A percentile compares a stretch with the other conserved stretches of the same genome.
Conservation (phyloP, 2,888 invertebrate genomes). For the Heliconius sara region DNA sequence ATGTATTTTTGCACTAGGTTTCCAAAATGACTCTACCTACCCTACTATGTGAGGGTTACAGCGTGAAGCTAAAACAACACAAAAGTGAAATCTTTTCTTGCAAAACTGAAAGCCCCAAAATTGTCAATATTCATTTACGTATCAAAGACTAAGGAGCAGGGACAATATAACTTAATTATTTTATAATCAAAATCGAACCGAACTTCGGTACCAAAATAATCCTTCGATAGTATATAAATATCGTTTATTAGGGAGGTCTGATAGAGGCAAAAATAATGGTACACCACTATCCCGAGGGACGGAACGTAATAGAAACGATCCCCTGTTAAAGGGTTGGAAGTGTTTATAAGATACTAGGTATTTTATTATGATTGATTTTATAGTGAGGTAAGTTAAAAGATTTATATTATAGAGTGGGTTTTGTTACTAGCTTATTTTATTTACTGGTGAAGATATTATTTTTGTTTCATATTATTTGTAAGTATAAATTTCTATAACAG, state of each 20-base stretch:
- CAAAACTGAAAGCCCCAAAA: background rate
- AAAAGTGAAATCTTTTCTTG: too few relatives aligned
- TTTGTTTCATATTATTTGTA: background rate
- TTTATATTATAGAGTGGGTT: background rate
- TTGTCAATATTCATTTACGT: constrained; percentile 10
- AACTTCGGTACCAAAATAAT: constrained; percentile 31
- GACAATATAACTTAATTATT: constrained; percentile 31
- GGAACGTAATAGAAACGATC: constrained; percentile 50
- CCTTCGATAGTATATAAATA: constrained; percentile 48
- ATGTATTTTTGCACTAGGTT: too few relatives aligned
- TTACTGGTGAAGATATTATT: background rate
- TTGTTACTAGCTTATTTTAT: background rate
- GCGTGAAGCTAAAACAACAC: background rate
- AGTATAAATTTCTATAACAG: too few relatives aligned
- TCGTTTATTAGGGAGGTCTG: constrained; percentile 51
- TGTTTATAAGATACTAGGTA: constrained; percentile 39
- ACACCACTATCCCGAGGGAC: constrained; percentile 48
- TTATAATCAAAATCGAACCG: constrained; percentile 35
- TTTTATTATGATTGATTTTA: constrained; percentile 24
- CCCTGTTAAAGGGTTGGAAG: constrained; percentile 48
- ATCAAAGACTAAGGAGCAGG: constrained; percentile 5
- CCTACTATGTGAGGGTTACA: too few relatives aligned
- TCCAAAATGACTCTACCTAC: too few relatives aligned
- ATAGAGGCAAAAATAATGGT: constrained; percentile 54
- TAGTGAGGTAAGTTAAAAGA: background rate